Evolutionary conservation across 2,888 invertebrate species (phyloP), one percentile per base, ranked within the genome.

Genomic region (Prosapia bicincta): DNA sequence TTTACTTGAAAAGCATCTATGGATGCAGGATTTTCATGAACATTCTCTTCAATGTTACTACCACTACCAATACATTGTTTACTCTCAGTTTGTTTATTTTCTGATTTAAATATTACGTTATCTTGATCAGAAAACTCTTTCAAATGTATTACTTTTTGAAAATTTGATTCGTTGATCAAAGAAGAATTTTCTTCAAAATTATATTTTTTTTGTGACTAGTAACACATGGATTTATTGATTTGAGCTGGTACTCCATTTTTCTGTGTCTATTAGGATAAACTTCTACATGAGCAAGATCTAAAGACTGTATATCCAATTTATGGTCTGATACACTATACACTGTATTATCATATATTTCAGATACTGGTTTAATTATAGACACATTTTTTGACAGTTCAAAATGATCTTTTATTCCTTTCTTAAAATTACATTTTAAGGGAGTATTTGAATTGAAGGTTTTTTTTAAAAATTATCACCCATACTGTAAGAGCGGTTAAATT

Each of bases 231-330:
- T 20, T 54, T 5, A 20, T 54, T 54, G n/a, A 20, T 20, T 54
- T 54, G 3, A 54, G 20, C 3, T 54, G 54, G 20, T 30, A 25
- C 13, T n/a, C 72, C 10, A 72, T 66, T 30, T 72, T 66, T 26
- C 30, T 26, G 23, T 66, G 24, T 23, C 24, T 72, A 25, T 54
- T 28, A 9, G 76, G 66, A 25, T 69, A 76, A 26, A 76, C 70
- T 70, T 76, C 72, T 15, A 76, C 76, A 73, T 76, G 73, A 9
- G 76, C 76, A 5, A 76, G 70, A 28, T 76, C 76, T n/a, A 76
- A 66, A 20, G 76, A 72, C 26, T 70, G 73, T 15, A 76, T 65
- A 66, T 76, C 73, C 30, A 76, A 43, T 68, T 69, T 72, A 28
- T n/a, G 20, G 54, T 54, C 20, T 20, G 54, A 54, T 54, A 13